Percentiles rank a stretch among this genome's conserved stretches.
phyloP scores from a whole-genome alignment of 2,113 vertebrate genomes.

The Onychostruthus taczanowskii region DNA sequence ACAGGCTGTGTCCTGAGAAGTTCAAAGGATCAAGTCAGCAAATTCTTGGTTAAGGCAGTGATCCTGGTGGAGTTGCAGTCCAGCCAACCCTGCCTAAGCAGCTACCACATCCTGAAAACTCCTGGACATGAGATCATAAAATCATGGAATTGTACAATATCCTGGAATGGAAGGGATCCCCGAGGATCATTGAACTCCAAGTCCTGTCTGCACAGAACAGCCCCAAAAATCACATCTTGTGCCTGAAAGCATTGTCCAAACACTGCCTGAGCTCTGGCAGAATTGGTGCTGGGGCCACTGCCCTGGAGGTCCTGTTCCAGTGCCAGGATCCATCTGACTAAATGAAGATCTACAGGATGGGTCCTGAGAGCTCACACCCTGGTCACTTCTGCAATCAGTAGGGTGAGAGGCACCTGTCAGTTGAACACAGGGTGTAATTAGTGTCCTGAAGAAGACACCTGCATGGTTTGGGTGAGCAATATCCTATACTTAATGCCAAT shows the following conservation, averaged over 20 bases:
- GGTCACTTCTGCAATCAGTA: not conserved
- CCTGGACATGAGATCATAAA: not conserved
- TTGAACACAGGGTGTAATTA: not conserved
- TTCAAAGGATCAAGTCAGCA: not conserved
- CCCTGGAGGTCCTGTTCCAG: not conserved
- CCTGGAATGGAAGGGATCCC: not conserved
- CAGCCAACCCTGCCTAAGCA: not conserved
- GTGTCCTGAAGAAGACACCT: not conserved
- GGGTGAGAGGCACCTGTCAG: not conserved
- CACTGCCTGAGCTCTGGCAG: not conserved
- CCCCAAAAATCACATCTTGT: not conserved
- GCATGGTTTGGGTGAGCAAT: not conserved
- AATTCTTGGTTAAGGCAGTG: not conserved
- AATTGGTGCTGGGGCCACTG: not conserved
- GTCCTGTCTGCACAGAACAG: not conserved
- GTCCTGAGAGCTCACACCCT: not conserved
- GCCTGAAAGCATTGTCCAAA: not conserved
- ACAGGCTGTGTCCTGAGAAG: not conserved
- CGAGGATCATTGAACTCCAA: not conserved
- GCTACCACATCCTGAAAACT: not conserved
- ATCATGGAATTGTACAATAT: not conserved
- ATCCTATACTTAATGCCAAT: not conserved
- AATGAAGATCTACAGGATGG: not conserved
- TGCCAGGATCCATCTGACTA: not conserved
- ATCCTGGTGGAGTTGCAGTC: not conserved